Conservation (phyloP, 2,888 invertebrate species). For the Epirrhoe alternata region DNA sequence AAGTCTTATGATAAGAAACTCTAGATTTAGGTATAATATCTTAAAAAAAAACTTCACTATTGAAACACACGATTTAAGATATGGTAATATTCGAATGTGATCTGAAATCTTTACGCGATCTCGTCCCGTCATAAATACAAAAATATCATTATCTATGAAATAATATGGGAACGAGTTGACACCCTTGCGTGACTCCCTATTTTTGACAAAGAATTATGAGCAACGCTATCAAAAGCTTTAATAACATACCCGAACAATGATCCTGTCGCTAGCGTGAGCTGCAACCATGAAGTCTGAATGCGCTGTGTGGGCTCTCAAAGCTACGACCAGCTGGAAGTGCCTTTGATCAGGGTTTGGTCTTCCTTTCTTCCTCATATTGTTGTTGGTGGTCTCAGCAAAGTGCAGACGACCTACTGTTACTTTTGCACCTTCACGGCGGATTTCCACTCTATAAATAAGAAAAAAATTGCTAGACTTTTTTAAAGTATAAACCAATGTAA, state of each 20-base stretch:
- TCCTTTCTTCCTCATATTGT: slow-evolving; percentile 99
- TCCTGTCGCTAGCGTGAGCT: slow-evolving; percentile 96
- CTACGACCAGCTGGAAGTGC: slow-evolving; percentile 97
- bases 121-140: too few relatives aligned
- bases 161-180: neutral
- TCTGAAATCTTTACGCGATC: too few relatives aligned
- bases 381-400: slow-evolving; percentile 99
- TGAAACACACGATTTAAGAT: too few relatives aligned
- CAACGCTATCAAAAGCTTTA: slow-evolving; percentile 4
- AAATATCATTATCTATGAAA: neutral
- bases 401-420: slow-evolving; percentile 98
- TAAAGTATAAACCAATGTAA: too few relatives aligned
- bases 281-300: slow-evolving; percentile 92
- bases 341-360: slow-evolving; percentile 99
- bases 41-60: too few relatives aligned
- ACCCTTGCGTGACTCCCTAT: slow-evolving; percentile 12
- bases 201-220: neutral
- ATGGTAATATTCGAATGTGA: too few relatives aligned
- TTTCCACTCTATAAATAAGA: slow-evolving; percentile 88
- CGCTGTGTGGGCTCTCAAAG: slow-evolving; percentile 94
- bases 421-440: slow-evolving; percentile 95
- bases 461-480: too few relatives aligned
- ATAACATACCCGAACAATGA: slow-evolving; percentile 95
- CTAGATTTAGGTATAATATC: too few relatives aligned
- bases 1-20: too few relatives aligned